Base-by-base conservation (phyloP, 2,113 vertebrate genomes). In the Eudorcas thomsonii region DNA sequence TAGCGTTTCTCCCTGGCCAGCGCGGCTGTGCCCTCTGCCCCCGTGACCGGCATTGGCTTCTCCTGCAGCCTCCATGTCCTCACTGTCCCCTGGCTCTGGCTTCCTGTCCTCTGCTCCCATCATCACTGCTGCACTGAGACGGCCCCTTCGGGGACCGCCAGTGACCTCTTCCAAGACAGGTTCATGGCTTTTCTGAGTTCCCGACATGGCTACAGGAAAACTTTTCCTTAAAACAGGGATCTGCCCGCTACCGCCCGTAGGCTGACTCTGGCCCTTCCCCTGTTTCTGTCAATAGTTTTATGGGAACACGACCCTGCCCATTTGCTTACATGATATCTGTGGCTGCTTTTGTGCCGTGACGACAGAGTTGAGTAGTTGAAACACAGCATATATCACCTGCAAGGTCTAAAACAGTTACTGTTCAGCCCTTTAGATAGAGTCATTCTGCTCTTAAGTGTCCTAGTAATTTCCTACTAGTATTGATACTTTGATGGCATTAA, bases 21-120 rank as follows among this genome's bases (percentile, higher is more conserved):
- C 12, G 4, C 1, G 0, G 0, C 19, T 0, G 0, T 26, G 26
- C 89, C 57, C n/a, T 48, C 55, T 39, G 60, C 2, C 4, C 48
- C 62, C 25, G 36, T 21, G 30, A 15, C 4, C 2, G 0, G 15
- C 62, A 15, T 13, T 9, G 33, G 21, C 50, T 30, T 2, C 5
- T 1, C 14, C 26, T 15, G 19, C 5, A 5, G 62, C 52, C 50
- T 48, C 17, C 14, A 1, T 19, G 26, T 93, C 43, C 43, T 90
- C 84, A 7, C 1, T 1, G 14, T 36, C 59, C 0, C 50, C 26
- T 6, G 0, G 30, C 28, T 39, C 19, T 25, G 13, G 71, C 26
- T 39, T 30, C 77, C 45, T 30, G 1, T 12, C 71, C 84, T 39
- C 81, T 78, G 74, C 80, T 36, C 26, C 30, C 5, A 0, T 16